Evolutionary conservation across 1,140 invertebrate species (phyloP), one percentile per base, ranked within the genome.

Genomic region (Odontomachus brunneus): DNA sequence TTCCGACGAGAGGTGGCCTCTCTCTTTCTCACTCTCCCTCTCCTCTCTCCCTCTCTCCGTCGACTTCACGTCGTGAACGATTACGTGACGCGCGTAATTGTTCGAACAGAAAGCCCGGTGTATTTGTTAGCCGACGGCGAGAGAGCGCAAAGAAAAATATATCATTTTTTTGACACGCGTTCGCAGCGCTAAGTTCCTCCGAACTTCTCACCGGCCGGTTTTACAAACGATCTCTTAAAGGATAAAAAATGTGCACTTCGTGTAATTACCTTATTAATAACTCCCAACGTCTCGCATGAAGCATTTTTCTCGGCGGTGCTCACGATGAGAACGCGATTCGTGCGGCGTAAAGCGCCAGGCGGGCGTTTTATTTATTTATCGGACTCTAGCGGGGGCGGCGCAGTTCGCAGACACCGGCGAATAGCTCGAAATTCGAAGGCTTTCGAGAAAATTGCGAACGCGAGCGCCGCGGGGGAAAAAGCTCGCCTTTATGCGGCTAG

Each of bases 381-480:
- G 51, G 24, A 57, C 24, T 26, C 17, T 14, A 5, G 72, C 24
- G n/a, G 44, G 26, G 75, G 3, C 22, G 48, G 26, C 48, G 74
- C 48, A 24, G 74, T 33, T 55, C 33, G 29, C 75, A 80, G 51
- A 69, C 75, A 22, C 55, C 75, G 75, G 87, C 88, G 89, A 86
- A 84, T 84, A 69, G 76, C 82, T 86, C 84, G 81, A 90, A 84
- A 80, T 87, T 89, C 85, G 83, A 86, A 91, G 90, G 88, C 89
- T 82, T 83, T 84, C 62, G 48, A 72, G 44, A 72, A 89, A 89
- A 91, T 90, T 91, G 88, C 88, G 72, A 84, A 84, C 86, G 82
- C 63, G 74, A 60, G 59, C 49, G 81, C 62, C 22, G 11, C 63
- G 63, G 24, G 80, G 76, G 72, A 55, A 67, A 60, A 62, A 63